Conservation (phyloP, 2,797 vertebrate species). For the Gymnothorax javanicus region DNA sequence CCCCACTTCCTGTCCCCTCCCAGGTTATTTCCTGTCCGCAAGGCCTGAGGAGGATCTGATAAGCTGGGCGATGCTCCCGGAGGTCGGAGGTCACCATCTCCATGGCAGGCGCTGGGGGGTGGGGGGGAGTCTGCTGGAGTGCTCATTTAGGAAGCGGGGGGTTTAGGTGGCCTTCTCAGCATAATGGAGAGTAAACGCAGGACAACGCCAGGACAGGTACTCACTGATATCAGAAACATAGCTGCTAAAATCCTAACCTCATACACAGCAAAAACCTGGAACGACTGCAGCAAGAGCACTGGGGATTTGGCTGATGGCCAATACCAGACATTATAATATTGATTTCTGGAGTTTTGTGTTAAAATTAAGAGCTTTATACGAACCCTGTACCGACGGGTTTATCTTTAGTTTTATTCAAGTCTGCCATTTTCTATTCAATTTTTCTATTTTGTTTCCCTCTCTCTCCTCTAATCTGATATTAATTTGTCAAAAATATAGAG, state of each 20-base stretch:
- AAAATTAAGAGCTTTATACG: background rate
- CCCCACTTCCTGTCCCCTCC: slow-evolving; percentile 57
- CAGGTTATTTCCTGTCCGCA: slow-evolving; percentile 66
- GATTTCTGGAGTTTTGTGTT: background rate
- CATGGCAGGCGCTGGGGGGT: slow-evolving; percentile 59
- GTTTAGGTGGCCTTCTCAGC: slow-evolving; percentile 47
- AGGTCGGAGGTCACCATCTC: slow-evolving; percentile 72
- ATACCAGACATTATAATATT: background rate
- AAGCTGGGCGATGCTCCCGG: slow-evolving; percentile 65
- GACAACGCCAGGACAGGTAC: slow-evolving; percentile 51
- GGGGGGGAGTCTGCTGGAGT: slow-evolving; percentile 58
- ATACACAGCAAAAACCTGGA: background rate
- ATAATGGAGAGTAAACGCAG: slow-evolving; percentile 70
- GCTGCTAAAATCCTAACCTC: background rate
- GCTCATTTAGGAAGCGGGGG: slow-evolving; percentile 62
- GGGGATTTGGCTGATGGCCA: background rate
- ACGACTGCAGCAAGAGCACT: background rate
- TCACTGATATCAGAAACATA: background rate
- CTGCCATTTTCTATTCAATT: background rate
- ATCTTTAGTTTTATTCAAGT: background rate
- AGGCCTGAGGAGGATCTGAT: slow-evolving; percentile 77
- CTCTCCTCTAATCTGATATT: slow-evolving; percentile 53
- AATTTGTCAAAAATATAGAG: slow-evolving; percentile 58
- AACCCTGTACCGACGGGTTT: too few relatives aligned
- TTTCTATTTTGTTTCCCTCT: slow-evolving; percentile 20